Evolutionary conservation across 2,113 vertebrate genomes (phyloP).

Genomic region (Urocolius indicus): DNA sequence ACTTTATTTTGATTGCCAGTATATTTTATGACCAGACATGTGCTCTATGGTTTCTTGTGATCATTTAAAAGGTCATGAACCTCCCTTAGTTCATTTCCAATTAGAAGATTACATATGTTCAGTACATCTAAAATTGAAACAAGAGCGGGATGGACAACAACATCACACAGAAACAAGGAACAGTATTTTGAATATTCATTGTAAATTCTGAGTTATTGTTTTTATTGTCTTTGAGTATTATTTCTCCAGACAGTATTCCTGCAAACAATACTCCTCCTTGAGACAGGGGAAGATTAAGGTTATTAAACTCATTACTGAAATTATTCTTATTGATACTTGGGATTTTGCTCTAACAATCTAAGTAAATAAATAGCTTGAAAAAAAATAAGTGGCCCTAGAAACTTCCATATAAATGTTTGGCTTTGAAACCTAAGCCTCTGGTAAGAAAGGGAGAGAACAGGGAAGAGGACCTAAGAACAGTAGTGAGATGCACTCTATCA

Average conservation of each 20-base stretch:
- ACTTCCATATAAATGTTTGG: background rate
- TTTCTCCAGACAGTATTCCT: background rate
- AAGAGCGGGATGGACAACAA: background rate
- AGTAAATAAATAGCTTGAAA: background rate
- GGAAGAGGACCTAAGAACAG: background rate
- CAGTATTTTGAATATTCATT: background rate
- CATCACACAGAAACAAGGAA: background rate
- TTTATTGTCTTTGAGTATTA: background rate
- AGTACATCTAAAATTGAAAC: background rate
- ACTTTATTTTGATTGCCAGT: background rate
- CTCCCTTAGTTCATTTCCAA: background rate
- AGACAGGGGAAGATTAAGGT: background rate
- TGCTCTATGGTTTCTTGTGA: background rate
- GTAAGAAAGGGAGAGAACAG: background rate
- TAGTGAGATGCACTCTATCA: accelerated
- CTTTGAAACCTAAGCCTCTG: background rate
- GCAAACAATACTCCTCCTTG: background rate
- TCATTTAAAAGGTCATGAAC: background rate
- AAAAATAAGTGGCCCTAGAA: background rate
- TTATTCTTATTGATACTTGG: background rate
- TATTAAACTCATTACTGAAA: background rate
- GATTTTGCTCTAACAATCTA: background rate
- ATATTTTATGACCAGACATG: background rate
- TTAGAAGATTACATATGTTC: background rate
- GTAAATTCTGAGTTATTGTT: background rate